Percentiles rank a stretch among this genome's conserved stretches.
Evolutionary conservation across 2,797 vertebrate species (phyloP).

Genomic region (Cottoperca gobio): DNA sequence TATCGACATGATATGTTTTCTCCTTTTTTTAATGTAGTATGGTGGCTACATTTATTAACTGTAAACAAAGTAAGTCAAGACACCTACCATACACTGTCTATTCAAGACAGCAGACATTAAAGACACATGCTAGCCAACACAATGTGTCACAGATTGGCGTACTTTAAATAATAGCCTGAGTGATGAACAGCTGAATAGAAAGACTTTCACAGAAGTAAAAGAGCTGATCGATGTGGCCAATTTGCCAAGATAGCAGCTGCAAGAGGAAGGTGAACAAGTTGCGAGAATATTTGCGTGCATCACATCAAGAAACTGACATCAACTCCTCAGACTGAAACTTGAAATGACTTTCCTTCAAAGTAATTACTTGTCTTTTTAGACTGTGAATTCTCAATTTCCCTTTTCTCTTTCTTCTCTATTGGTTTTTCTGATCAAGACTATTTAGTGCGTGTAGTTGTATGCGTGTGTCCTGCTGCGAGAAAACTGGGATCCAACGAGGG

Average conservation of each 20-base stretch:
- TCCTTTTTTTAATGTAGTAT: too few relatives aligned
- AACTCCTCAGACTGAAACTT: conserved; percentile 1
- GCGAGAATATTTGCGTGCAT: conserved; percentile 21
- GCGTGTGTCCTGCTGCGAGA: conserved; percentile 29
- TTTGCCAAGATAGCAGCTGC: conserved; percentile 20
- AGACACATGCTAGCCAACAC: not conserved
- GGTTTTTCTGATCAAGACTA: not conserved
- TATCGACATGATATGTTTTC: too few relatives aligned
- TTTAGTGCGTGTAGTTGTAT: not conserved
- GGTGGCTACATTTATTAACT: too few relatives aligned
- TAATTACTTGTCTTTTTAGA: conserved; percentile 18
- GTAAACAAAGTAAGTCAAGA: not conserved
- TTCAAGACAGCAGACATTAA: not conserved
- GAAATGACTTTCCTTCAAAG: not conserved
- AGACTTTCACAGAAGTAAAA: not conserved
- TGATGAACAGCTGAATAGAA: conserved; percentile 21
- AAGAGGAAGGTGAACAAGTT: conserved; percentile 25
- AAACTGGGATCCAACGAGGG: not conserved
- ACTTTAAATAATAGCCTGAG: not conserved
- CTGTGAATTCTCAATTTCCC: not conserved
- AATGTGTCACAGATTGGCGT: not conserved
- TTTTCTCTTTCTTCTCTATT: not conserved
- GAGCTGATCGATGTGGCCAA: not conserved
- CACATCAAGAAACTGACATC: conserved; percentile 8
- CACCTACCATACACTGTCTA: not conserved